Evolutionary conservation across 2,797 vertebrate species (phyloP).

Genomic region (Gallinago stenura): DNA sequence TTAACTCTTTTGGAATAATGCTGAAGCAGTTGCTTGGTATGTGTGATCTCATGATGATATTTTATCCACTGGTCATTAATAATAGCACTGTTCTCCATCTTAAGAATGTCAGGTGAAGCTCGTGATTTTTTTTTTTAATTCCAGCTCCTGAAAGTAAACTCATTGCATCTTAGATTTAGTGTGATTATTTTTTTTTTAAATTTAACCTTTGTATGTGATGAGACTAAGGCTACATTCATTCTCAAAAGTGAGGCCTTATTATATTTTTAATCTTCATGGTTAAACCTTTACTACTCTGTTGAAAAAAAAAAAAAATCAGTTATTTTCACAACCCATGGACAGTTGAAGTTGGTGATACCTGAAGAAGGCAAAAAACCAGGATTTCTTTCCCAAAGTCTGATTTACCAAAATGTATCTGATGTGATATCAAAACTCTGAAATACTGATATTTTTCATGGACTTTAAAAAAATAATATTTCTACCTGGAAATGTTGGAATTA

Average conservation of each 20-base stretch:
- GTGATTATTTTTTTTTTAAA: neutral
- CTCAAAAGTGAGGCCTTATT: neutral
- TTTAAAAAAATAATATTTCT: neutral
- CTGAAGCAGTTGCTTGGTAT: neutral
- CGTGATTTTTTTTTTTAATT: neutral
- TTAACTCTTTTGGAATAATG: neutral
- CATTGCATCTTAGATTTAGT: neutral
- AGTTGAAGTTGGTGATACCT: neutral
- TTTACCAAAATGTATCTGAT: neutral
- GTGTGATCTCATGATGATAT: neutral
- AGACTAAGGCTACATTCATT: neutral
- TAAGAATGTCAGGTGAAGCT: neutral
- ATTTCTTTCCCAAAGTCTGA: neutral
- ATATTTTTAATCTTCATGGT: neutral
- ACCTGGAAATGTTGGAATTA: neutral
- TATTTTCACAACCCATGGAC: neutral
- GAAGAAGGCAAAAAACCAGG: neutral
- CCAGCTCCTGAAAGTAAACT: neutral
- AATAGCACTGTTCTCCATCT: neutral
- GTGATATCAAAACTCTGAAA: neutral
- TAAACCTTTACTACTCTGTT: neutral
- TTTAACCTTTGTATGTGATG: neutral
- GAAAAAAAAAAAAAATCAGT: neutral
- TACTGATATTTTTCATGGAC: neutral
- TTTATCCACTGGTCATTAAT: neutral